These are phyloP conservation scores for Austrofundulus limnaeus DNA, from an alignment of 2,113 vertebrate genomes.

Conservation along the genomic window DNA sequence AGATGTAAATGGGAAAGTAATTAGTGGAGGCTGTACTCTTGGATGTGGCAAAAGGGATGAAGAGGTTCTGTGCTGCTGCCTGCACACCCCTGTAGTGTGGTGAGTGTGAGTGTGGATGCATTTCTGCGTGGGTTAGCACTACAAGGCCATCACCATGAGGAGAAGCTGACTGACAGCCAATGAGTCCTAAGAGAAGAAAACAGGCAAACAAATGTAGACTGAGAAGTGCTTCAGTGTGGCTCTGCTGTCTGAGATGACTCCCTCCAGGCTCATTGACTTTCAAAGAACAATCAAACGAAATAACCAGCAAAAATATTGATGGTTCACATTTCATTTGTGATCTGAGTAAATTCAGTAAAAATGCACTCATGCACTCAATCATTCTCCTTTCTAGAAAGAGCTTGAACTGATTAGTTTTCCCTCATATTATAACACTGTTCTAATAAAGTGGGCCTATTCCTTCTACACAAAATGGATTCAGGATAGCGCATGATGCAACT, in stretches of 20 bases:
- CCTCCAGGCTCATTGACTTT: background rate
- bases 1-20: conserved; percentile 59
- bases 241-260: conserved; percentile 6
- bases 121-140: background rate
- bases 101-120: background rate
- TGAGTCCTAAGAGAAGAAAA: conserved; percentile 21
- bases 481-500: too few relatives aligned
- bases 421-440: too few relatives aligned
- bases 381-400: too few relatives aligned
- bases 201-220: conserved; percentile 6
- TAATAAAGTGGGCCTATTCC: too few relatives aligned
- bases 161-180: conserved; percentile 39
- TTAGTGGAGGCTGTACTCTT: conserved; percentile 58
- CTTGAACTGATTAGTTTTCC: too few relatives aligned
- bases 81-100: background rate
- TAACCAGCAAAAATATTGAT: background rate
- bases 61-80: conserved; percentile 40
- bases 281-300: background rate
- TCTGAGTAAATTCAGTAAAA: conserved; percentile 1
- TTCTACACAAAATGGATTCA: too few relatives aligned
- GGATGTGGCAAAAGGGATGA: conserved; percentile 40
- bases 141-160: conserved; percentile 45
- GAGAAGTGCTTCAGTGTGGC: conserved; percentile 23
- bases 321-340: conserved; percentile 3
- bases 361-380: too few relatives aligned